Base-by-base conservation (phyloP, 2,888 invertebrate species). In the Lordiphosa andalusiaca region DNA sequence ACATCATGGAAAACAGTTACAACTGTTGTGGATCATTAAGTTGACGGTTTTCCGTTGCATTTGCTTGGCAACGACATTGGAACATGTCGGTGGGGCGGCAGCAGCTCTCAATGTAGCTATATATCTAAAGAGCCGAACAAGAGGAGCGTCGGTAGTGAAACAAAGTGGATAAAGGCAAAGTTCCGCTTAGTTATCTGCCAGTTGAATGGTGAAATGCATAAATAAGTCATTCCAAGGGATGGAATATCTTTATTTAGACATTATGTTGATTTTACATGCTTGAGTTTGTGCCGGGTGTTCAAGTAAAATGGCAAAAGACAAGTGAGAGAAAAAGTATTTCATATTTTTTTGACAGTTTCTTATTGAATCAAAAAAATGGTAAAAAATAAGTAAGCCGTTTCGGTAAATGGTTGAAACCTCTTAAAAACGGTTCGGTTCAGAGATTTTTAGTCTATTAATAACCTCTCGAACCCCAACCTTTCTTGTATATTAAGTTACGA, bases 11-110 rank as follows among this genome's bases (percentile, higher is more conserved):
- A 37, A 49, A 36, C 55, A 54, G 30, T 55, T 55, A 53, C 62
- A 49, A 44, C 64, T 53, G 59, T 65, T 65, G 60, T 59, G 59
- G 59, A 38, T 67, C 64, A 65, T 65, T 65, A 65, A 49, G 65
- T 66, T 65, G 67, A 66, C 52, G 67, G 37, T 67, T 66, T 65
- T 65, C 64, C 64, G 40, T 67, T 58, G 67, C 67, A 67, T 52
- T 64, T 53, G 44, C 67, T 46, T 36, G 21, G 30, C 21, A 30
- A 30, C 30, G 46, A 62, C 53, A 61, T 60, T 61, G 51, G 35
- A 21, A 9, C 51, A 44, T 33, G 42, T 19, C 55, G 36, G 36
- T 23, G 21, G 59, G 61, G 51, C 61, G 38, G 51, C 42, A 61
- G 60, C 60, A 49, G 61, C 51, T 51, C 36, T 60, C 61, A 38